Base-by-base conservation (phyloP, 1,140 invertebrate species). In the Heliothis subflexa region DNA sequence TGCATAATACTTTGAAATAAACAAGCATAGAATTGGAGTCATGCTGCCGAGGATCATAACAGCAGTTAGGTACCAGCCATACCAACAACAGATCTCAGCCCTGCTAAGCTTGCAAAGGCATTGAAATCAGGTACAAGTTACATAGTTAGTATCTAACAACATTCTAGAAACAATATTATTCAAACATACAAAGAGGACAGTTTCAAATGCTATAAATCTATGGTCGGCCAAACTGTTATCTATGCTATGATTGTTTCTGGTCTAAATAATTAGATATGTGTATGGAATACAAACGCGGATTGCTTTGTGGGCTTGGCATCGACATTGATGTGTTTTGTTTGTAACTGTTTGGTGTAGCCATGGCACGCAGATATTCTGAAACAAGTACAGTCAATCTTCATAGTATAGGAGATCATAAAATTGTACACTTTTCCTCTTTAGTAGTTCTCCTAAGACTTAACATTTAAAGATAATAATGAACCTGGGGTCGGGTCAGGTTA, bases 281-380 rank as follows among this genome's bases (percentile, higher is more conserved):
- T 52, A 33, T 84, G 83, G 79, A 87, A 95, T 94, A 95, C 94
- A 91, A 95, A 95, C 94, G 94, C 93, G 94, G 91, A 88, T 94
- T 94, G 86, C 83, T 94, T 73, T 95, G 94, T 14, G 94, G 94
- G 76, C 94, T 96, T 83, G 96, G 95, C 86, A 97, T 96, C 81
- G 96, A 95, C 91, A 96, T 95, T 76, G 96, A 96, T 84, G 96
- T 95, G 79, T 91, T 93, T 95, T 97, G 96, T 92, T 97, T 97
- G 85, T 97, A 97, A 91, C 96, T 97, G 81, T 95, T 95, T 82
- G 97, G 97, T 81, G 97, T 94, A 82, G 97, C 96, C 97, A 97
- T 97, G 3, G 49, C 76, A 75, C 57, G 18, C 9, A 50, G 3
- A 45, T 54, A 49, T 14, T 33, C 72, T 75, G 72, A 62, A 75